Evolutionary conservation across 1,140 invertebrate genomes (phyloP), one percentile per base, ranked within the genome.

Genomic region (Carcinoscorpius rotundicauda): DNA sequence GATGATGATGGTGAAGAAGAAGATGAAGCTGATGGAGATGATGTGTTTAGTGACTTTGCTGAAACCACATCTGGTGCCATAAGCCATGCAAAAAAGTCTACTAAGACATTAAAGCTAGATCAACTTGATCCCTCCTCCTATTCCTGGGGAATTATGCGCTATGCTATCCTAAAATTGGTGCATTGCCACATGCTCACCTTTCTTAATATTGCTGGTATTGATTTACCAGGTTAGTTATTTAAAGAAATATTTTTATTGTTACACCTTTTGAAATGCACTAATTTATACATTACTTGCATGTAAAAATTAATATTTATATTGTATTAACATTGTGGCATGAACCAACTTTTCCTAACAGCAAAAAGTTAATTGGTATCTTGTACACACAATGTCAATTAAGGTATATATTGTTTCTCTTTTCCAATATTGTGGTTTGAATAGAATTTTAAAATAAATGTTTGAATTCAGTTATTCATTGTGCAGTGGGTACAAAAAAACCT

Each of bases 111-210:
- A 48, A 58, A 58, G 4, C 61, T 69, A 52, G 68, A 69, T 9
- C 68, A 69, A n/a, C 48, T 69, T 3, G 68, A 69, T 66, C 68
- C 68, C 5, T 64, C 68, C 29, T 69, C 68, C 10, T 97, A 94
- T 75, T 90, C 91, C 64, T 99, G 97, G 97, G 85, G 86, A 71
- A 84, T 99, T 57, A 86, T 99, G 76, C 84, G 94, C 69, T 83
- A 93, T 72, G 89, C 93, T 52, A 84, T 92, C 65, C 82, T 97
- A 52, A 86, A 87, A 72, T 83, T 95, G 60, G 85, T 91, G 51
- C 86, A 91, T 70, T 78, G 82, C 58, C 89, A 93, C 71, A 76
- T 99, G 3, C 81, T 83, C 62, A 82, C 85, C 64, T 92, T 93
- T 73, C 76, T 93, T 29, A 86, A 85, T 66, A 81, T 91, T 48